Conservation (phyloP, 2,888 invertebrate genomes). For the Eupelmus urozonus region DNA sequence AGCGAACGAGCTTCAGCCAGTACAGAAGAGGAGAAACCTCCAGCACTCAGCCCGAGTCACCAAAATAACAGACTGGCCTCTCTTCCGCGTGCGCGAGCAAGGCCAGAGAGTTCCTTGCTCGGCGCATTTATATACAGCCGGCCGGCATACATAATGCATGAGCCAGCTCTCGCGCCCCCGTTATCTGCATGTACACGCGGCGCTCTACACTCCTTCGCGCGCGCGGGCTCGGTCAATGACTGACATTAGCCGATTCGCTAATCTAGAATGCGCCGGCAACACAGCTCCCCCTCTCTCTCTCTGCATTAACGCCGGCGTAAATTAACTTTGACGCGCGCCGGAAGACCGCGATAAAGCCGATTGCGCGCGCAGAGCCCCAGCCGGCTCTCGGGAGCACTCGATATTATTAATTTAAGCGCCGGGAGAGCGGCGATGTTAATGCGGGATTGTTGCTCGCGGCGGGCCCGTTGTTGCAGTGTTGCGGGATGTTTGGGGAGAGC, state of each 20-base stretch:
- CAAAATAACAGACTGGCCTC: not conserved
- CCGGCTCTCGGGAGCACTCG: not conserved
- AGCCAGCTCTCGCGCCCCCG: not conserved
- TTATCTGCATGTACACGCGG: conserved; percentile 32
- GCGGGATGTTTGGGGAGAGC: too few relatives aligned
- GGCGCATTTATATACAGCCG: not conserved
- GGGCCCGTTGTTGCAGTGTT: too few relatives aligned
- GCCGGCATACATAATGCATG: conserved; percentile 29
- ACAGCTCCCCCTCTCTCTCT: conserved; percentile 1
- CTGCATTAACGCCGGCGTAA: conserved; percentile 36
- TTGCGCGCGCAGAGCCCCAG: not conserved
- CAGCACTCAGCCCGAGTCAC: too few relatives aligned
- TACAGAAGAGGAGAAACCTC: too few relatives aligned
- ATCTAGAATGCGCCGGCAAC: conserved; percentile 48
- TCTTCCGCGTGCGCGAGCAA: not conserved
- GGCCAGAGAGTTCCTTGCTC: too few relatives aligned
- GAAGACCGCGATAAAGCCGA: conserved; percentile 27
- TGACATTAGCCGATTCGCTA: conserved; percentile 58
- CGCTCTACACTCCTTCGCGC: not conserved
- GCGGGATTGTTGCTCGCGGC: too few relatives aligned
- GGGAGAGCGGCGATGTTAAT: too few relatives aligned
- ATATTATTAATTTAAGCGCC: conserved; percentile 28
- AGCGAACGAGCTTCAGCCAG: too few relatives aligned
- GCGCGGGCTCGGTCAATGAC: conserved; percentile 51
- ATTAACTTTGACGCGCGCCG: conserved; percentile 44